Evolutionary conservation across 1,140 invertebrate species (phyloP).

Genomic region (Drosophila equinoxialis): DNA sequence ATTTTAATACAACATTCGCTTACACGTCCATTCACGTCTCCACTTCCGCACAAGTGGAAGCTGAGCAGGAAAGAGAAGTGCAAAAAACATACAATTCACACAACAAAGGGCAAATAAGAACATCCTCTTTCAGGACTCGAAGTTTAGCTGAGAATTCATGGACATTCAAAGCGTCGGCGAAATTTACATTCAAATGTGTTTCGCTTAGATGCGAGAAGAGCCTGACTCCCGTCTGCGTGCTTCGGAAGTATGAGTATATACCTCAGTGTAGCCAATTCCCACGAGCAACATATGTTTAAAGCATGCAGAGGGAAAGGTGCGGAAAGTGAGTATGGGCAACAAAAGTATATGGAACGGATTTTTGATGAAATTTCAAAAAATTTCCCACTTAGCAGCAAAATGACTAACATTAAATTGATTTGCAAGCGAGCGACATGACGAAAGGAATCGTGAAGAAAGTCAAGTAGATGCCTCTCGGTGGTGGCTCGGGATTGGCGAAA

Average conservation of each 20-base stretch:
- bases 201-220: slow-evolving; percentile 72
- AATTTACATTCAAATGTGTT: slow-evolving; percentile 82
- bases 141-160: slow-evolving; percentile 70
- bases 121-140: slow-evolving; percentile 23
- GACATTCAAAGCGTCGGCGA: slow-evolving; percentile 76
- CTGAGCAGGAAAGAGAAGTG: slow-evolving; percentile 23
- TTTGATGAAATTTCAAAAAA: slow-evolving; percentile 83
- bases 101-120: slow-evolving; percentile 57
- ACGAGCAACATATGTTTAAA: slow-evolving; percentile 74
- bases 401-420: slow-evolving; percentile 83
- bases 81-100: slow-evolving; percentile 16
- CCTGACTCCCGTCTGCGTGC: slow-evolving; percentile 7
- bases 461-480: not conserved
- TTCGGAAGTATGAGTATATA: slow-evolving; percentile 34
- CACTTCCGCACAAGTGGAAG: slow-evolving; percentile 24
- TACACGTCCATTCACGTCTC: slow-evolving; percentile 46
- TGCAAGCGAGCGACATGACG: slow-evolving; percentile 82
- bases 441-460: slow-evolving; percentile 49
- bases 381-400: slow-evolving; percentile 77
- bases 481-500: slow-evolving; percentile 59
- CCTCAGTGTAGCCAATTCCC: slow-evolving; percentile 77
- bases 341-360: slow-evolving; percentile 57
- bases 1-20: slow-evolving; percentile 83
- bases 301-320: slow-evolving; percentile 1
- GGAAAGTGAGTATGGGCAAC: not conserved